Evolutionary conservation across 2,888 invertebrate genomes (phyloP).

Genomic region (Stegana nigrithorax): DNA sequence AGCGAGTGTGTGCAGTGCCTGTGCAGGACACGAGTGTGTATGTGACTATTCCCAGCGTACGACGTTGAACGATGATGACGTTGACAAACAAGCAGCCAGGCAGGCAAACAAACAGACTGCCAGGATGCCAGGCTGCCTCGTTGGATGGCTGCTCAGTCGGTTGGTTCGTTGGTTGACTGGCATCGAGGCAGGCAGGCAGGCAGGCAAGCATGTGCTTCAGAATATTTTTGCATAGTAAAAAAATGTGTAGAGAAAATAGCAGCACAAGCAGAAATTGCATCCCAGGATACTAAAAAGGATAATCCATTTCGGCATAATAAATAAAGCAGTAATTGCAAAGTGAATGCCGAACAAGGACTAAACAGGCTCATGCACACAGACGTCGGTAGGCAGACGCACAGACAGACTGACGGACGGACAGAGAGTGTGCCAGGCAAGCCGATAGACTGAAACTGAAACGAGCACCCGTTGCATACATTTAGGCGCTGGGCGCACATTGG

Average conservation of each 20-base stretch:
- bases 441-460: conserved; percentile 12
- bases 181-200: conserved; percentile 29
- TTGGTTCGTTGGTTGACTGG: no score
- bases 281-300: conserved; percentile 53
- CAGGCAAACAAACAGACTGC: conserved; percentile 10
- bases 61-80: conserved; percentile 29
- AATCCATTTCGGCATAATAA: conserved; percentile 64
- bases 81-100: conserved; percentile 24
- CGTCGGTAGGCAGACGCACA: conserved; percentile 24
- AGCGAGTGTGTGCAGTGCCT: no score
- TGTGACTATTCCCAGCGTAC: conserved; percentile 1
- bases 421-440: not conserved
- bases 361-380: no score
- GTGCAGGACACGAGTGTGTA: no score
- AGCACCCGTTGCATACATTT: no score
- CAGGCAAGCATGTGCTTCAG: conserved; percentile 30
- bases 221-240: conserved; percentile 34
- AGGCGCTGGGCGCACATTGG: no score
- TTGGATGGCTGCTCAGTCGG: no score
- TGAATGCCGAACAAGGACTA: conserved; percentile 34
- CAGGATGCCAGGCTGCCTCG: no score
- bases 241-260: conserved; percentile 44
- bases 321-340: conserved; percentile 59
- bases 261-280: conserved; percentile 57
- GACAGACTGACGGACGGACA: not conserved